Percentiles rank a stretch among this genome's conserved stretches.
These are phyloP conservation scores for Engystomops pustulosus DNA, from an alignment of 2,113 vertebrate species.

Conservation along the genomic window DNA sequence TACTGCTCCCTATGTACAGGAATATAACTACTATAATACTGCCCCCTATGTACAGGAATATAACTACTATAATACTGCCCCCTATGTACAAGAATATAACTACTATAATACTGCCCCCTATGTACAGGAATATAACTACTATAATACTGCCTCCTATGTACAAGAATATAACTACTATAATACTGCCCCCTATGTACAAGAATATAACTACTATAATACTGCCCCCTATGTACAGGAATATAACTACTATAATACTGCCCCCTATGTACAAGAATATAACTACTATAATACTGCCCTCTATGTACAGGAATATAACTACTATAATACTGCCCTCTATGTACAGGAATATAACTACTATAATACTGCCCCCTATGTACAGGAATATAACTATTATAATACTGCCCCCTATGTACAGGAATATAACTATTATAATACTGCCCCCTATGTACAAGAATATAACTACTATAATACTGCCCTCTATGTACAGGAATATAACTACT, in stretches of 20 bases:
- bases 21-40: constrained; percentile 13
- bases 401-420: background rate
- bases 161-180: constrained; percentile 13
- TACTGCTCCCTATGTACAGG: background rate
- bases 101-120: constrained; percentile 3
- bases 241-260: background rate
- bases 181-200: background rate
- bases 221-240: background rate
- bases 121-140: constrained; percentile 9
- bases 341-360: constrained; percentile 19
- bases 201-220: constrained; percentile 17
- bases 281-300: constrained; percentile 1
- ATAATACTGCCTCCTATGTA: constrained; percentile 12
- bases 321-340: background rate
- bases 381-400: constrained; percentile 4
- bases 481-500: too few relatives aligned
- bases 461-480: too few relatives aligned
- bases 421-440: too few relatives aligned
- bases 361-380: background rate
- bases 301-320: background rate
- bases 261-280: constrained; percentile 8
- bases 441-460: too few relatives aligned
- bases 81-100: constrained; percentile 7
- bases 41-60: background rate
- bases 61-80: constrained; percentile 6